These are phyloP conservation scores for Rotaria socialis DNA, from an alignment of 2,888 invertebrate species.

Conservation along the genomic window DNA sequence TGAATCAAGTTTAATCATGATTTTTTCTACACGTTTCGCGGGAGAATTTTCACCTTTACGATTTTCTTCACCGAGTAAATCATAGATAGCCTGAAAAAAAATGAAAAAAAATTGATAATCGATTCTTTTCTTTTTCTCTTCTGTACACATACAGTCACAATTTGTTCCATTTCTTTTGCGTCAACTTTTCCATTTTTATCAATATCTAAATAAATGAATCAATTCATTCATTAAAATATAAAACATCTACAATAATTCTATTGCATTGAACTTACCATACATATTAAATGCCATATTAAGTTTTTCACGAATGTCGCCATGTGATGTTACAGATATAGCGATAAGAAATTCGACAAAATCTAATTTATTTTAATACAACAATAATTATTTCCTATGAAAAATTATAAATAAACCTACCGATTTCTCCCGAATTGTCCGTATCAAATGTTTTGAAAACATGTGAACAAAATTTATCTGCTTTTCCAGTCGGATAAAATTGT, in stretches of 20 bases:
- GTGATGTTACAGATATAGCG: constrained; percentile 46
- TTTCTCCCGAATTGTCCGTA: constrained; percentile 31
- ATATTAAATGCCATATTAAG: constrained; percentile 47
- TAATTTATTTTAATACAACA: background rate
- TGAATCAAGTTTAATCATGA: constrained; percentile 44
- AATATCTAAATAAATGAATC: constrained; percentile 14
- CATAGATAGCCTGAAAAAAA: constrained; percentile 46
- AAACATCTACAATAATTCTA: too few species aligned
- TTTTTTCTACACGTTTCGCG: constrained; percentile 40
- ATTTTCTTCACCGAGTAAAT: constrained; percentile 46
- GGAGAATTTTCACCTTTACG: constrained; percentile 47
- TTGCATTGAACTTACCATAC: constrained; percentile 27
- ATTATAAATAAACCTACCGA: background rate
- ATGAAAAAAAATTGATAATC: background rate
- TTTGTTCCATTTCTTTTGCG: constrained; percentile 46
- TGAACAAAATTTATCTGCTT: constrained; percentile 46
- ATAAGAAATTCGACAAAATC: constrained; percentile 47
- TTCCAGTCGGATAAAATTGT: constrained; percentile 45
- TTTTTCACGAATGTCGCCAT: constrained; percentile 45
- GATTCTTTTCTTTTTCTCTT: background rate
- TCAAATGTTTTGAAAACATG: constrained; percentile 43
- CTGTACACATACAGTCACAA: background rate
- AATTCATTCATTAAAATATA: too few species aligned
- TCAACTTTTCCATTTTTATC: constrained; percentile 46
- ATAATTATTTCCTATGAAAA: background rate